Percentiles rank a stretch among this genome's conserved stretches.
Evolutionary conservation across 2,113 vertebrate genomes (phyloP).

Genomic region (Thermophis baileyi): DNA sequence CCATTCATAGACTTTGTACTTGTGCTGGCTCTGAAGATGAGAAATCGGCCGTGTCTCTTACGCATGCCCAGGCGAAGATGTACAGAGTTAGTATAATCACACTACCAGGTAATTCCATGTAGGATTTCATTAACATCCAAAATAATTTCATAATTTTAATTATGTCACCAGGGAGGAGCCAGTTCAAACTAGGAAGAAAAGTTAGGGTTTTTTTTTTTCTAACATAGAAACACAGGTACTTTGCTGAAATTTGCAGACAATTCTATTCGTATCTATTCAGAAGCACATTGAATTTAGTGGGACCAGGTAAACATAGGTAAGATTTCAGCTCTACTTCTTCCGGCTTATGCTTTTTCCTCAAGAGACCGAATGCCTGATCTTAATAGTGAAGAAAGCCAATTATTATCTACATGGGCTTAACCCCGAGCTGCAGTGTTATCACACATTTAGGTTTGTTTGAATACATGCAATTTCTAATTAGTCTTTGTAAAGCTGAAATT

Average conservation of each 20-base stretch:
- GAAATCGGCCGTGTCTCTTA: not conserved
- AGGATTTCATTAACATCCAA: not conserved
- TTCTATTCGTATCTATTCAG: not conserved
- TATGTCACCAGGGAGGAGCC: not conserved
- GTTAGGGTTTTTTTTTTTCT: not conserved
- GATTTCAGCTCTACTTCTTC: not conserved
- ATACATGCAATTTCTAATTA: not conserved
- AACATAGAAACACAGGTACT: not conserved
- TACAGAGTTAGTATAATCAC: not conserved
- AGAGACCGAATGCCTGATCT: not conserved
- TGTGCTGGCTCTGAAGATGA: not conserved
- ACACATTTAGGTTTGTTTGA: not conserved
- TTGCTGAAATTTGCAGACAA: not conserved
- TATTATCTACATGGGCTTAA: not conserved
- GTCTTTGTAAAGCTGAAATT: not conserved
- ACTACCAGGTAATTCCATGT: not conserved
- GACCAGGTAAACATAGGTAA: not conserved
- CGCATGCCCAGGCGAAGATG: too few species aligned
- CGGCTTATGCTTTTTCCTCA: not conserved
- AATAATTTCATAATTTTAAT: not conserved
- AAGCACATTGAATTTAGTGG: not conserved
- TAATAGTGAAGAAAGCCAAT: not conserved
- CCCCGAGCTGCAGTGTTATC: not conserved
- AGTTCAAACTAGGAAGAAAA: not conserved
- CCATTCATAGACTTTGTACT: not conserved